These are phyloP conservation scores for Arctocebus calabarensis DNA, from an alignment of 2,797 vertebrate genomes.

Conservation along the genomic window DNA sequence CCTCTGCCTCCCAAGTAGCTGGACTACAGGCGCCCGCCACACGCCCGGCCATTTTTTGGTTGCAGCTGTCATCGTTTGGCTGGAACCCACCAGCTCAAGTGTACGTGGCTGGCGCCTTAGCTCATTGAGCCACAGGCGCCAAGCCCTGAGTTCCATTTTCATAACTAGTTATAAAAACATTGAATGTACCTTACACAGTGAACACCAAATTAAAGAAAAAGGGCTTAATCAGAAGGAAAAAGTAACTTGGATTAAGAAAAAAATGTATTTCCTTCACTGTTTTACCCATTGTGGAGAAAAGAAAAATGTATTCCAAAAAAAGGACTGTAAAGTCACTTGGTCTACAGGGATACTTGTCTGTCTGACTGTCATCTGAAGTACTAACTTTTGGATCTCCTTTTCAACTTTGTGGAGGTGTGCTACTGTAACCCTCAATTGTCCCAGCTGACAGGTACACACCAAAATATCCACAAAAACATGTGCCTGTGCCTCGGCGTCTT, in stretches of 20 bases:
- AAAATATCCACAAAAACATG: background rate
- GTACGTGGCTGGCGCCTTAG: too few relatives aligned
- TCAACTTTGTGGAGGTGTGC: background rate
- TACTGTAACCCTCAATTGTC: background rate
- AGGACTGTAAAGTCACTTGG: background rate
- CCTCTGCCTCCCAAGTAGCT: too few relatives aligned
- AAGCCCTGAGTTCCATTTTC: conserved; percentile 19
- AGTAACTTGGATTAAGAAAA: background rate
- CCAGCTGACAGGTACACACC: background rate
- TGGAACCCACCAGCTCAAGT: too few relatives aligned
- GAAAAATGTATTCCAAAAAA: background rate
- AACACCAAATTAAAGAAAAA: conserved; percentile 28
- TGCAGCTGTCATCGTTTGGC: too few relatives aligned
- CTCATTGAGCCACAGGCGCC: too few relatives aligned
- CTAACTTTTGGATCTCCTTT: background rate
- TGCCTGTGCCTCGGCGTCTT: background rate
- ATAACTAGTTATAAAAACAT: conserved; percentile 16
- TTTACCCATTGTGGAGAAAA: too few relatives aligned
- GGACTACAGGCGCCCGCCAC: too few relatives aligned
- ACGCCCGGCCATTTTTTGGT: too few relatives aligned
- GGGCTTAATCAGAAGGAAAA: background rate
- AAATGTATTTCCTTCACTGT: background rate
- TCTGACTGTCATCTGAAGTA: background rate
- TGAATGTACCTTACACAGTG: background rate
- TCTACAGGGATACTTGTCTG: background rate